Evolutionary conservation across 64 coral and sea anemone genomes (phyloP).

Genomic region (Catalaphyllia jardinei): DNA sequence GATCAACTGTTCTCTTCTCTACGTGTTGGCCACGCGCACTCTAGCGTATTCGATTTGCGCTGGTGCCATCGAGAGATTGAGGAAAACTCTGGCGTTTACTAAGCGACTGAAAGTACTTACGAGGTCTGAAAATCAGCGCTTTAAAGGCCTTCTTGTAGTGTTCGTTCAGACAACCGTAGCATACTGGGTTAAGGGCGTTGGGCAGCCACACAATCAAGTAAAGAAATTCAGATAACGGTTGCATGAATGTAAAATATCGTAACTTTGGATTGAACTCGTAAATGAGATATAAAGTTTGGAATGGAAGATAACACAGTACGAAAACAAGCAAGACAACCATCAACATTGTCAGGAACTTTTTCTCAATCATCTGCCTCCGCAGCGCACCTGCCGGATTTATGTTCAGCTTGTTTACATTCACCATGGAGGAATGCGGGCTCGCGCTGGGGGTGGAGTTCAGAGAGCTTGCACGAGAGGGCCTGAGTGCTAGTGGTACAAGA

Average conservation of each 20-base stretch:
- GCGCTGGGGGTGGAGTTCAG: not conserved
- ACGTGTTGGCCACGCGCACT: not conserved
- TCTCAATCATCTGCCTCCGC: slow-evolving; percentile 74
- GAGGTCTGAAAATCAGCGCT: slow-evolving; percentile 26
- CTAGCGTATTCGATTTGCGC: not conserved
- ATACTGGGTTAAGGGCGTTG: slow-evolving; percentile 74
- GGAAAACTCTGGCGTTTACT: not conserved
- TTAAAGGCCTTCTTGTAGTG: slow-evolving; percentile 70
- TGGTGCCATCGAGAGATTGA: not conserved
- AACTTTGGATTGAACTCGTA: slow-evolving; percentile 8
- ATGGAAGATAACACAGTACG: slow-evolving; percentile 86
- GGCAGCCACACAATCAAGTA: slow-evolving; percentile 85
- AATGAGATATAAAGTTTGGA: slow-evolving; percentile 63
- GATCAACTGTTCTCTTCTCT: too few relatives aligned
- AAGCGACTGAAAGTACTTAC: slow-evolving; percentile 9
- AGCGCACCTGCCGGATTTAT: slow-evolving; percentile 49
- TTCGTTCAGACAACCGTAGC: slow-evolving; percentile 79
- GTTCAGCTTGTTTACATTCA: slow-evolving; percentile 42
- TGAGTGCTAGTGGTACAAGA: slow-evolving; percentile 25
- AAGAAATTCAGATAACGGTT: slow-evolving; percentile 48
- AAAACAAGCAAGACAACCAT: slow-evolving; percentile 69
- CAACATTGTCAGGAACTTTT: slow-evolving; percentile 83
- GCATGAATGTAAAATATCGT: not conserved
- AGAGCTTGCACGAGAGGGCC: slow-evolving; percentile 5
- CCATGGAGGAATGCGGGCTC: slow-evolving; percentile 8